Percentiles rank a stretch among this genome's conserved stretches.
phyloP scores from a whole-genome alignment of 2,113 vertebrate species.

The Canis aureus region DNA sequence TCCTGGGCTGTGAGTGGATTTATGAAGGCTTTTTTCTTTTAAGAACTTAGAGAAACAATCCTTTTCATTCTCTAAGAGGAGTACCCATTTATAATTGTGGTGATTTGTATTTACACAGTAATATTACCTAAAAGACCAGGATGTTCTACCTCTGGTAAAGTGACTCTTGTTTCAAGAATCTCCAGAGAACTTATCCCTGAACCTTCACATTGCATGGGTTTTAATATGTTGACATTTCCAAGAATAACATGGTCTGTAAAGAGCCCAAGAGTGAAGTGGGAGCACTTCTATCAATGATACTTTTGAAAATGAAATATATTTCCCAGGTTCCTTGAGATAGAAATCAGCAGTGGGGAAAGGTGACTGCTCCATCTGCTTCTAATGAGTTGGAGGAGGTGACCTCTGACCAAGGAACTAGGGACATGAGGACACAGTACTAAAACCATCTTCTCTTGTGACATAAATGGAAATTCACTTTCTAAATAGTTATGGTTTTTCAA shows the following conservation, averaged over 20 bases:
- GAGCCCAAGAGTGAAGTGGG: neutral
- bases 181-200: neutral
- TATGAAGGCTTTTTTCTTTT: constrained; percentile 29
- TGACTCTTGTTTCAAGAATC: constrained; percentile 29
- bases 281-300: neutral
- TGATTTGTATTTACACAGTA: constrained; percentile 10
- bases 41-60: constrained; percentile 1
- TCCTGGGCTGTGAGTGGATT: neutral
- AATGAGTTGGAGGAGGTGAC: neutral
- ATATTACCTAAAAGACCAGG: neutral
- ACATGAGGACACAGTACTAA: neutral
- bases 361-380: constrained; percentile 41
- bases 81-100: neutral
- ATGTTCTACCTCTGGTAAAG: neutral
- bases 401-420: neutral
- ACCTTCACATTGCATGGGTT: neutral
- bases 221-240: constrained; percentile 41
- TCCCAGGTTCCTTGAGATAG: neutral
- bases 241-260: neutral
- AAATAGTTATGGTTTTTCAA: neutral
- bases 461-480: neutral
- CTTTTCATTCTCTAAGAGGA: neutral
- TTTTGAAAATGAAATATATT: constrained; percentile 54
- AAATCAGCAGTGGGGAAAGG: neutral
- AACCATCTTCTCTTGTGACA: neutral